Conservation (phyloP, 2,113 vertebrate genomes). For the Willisornis vidua region DNA sequence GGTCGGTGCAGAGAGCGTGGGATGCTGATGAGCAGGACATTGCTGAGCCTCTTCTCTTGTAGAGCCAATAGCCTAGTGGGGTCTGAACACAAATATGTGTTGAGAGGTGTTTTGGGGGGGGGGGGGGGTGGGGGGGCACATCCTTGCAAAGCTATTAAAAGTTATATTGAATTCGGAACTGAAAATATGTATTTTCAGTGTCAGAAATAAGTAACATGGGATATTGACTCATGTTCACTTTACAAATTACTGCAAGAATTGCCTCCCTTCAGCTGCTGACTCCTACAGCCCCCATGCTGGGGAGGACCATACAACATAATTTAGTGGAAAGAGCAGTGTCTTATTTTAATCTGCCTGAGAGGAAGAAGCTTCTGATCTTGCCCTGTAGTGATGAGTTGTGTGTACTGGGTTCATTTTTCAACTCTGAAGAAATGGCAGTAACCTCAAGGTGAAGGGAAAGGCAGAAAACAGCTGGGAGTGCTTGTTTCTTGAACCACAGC, state of each 20-base stretch:
- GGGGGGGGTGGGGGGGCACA: fast-evolving
- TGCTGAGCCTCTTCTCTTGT: fast-evolving
- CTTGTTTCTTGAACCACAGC: not conserved
- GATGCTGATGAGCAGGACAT: not conserved
- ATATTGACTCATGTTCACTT: not conserved
- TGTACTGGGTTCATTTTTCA: not conserved
- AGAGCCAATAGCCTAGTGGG: not conserved
- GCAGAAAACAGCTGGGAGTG: not conserved
- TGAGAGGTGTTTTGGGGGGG: no score
- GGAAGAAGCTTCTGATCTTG: not conserved
- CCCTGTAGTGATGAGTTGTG: not conserved
- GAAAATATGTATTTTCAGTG: not conserved
- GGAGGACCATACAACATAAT: not conserved
- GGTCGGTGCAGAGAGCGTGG: not conserved
- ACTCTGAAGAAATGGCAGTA: not conserved
- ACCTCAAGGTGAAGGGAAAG: conserved; percentile 1
- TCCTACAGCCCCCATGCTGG: not conserved
- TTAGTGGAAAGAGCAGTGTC: not conserved
- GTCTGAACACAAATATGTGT: not conserved
- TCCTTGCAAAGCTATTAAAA: not conserved
- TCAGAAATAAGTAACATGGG: not conserved
- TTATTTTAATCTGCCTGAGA: not conserved
- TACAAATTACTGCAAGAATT: not conserved
- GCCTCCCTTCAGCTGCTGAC: not conserved
- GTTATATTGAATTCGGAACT: not conserved